Percentiles rank a stretch among this genome's conserved stretches.
These are phyloP conservation scores for Dolichomitus sp. DNA, from an alignment of 2,888 invertebrate species.

Conservation along the genomic window DNA sequence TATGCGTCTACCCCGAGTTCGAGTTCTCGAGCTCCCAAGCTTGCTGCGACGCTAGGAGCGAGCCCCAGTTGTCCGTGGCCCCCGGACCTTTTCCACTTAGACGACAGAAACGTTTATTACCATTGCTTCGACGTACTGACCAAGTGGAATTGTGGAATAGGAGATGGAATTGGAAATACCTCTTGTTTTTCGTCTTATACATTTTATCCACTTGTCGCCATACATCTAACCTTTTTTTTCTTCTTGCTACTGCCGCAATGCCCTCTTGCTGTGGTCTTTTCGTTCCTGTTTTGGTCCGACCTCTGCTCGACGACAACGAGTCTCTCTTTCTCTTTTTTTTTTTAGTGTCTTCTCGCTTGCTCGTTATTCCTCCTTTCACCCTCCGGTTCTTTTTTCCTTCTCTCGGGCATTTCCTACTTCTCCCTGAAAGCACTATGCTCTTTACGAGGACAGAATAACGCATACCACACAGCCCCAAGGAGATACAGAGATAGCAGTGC, in stretches of 20 bases:
- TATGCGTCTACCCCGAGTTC: constrained; percentile 70
- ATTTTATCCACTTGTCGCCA: constrained; percentile 5
- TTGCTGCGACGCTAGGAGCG: neutral
- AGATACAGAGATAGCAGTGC: constrained; percentile 31
- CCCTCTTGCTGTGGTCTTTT: neutral
- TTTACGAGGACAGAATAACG: constrained; percentile 61
- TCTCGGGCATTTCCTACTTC: constrained; percentile 38
- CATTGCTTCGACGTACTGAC: constrained; percentile 48
- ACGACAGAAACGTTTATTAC: constrained; percentile 52
- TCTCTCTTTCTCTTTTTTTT: neutral
- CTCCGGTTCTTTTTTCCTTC: neutral
- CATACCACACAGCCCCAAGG: constrained; percentile 46
- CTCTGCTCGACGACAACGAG: constrained; percentile 6
- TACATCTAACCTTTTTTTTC: neutral
- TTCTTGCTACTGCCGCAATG: neutral
- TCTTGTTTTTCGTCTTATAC: neutral
- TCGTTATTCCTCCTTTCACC: constrained; percentile 35
- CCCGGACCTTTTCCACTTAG: constrained; percentile 48
- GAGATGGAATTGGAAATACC: constrained; percentile 12
- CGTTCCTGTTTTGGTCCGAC: constrained; percentile 15
- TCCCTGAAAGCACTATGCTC: constrained; percentile 57
- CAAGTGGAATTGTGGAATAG: constrained; percentile 18
- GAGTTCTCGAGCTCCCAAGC: neutral
- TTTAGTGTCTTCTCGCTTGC: constrained; percentile 8
- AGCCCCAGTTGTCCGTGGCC: constrained; percentile 46